phyloP scores from a whole-genome alignment of 2,888 invertebrate species.

The Drosophila rubida region DNA sequence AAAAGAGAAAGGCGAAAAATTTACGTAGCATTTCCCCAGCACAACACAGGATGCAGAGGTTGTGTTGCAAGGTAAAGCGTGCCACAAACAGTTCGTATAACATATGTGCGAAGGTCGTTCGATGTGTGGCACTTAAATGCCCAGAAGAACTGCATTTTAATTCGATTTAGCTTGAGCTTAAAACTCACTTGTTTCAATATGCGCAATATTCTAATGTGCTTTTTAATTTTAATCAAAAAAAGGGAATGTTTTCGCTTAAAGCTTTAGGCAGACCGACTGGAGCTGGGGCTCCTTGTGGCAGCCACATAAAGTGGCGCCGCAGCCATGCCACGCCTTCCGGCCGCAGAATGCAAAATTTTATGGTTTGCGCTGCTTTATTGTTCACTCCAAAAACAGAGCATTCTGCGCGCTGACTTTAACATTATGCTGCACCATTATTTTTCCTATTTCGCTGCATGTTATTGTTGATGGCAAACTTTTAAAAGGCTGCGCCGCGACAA shows the following conservation, averaged over 20 bases:
- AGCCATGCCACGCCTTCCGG: conserved; percentile 20
- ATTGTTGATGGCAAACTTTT: conserved; percentile 33
- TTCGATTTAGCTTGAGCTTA: conserved; percentile 1
- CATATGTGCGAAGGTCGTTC: conserved; percentile 67
- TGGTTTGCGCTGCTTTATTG: conserved; percentile 36
- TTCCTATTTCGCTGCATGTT: conserved; percentile 23
- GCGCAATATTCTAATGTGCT: background rate
- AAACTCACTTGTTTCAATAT: background rate
- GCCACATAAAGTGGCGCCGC: conserved; percentile 16
- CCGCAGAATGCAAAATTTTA: conserved; percentile 45
- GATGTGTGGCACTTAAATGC: conserved; percentile 44
- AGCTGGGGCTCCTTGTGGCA: conserved; percentile 1
- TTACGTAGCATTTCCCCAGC: conserved; percentile 22
- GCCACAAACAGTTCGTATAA: conserved; percentile 39
- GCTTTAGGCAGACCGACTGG: conserved; percentile 9
- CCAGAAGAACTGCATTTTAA: conserved; percentile 25
- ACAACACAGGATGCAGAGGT: conserved; percentile 9
- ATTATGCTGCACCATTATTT: conserved; percentile 15
- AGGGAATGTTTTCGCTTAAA: conserved; percentile 3
- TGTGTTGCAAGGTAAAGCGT: background rate
- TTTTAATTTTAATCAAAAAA: conserved; percentile 5
- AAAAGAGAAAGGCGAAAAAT: conserved; percentile 32
- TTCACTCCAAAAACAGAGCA: conserved; percentile 34
- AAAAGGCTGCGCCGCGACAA: conserved; percentile 30
- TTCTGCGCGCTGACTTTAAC: conserved; percentile 41